Evolutionary conservation across 1,140 invertebrate genomes (phyloP).

Genomic region (Drosophila malerkotliana): DNA sequence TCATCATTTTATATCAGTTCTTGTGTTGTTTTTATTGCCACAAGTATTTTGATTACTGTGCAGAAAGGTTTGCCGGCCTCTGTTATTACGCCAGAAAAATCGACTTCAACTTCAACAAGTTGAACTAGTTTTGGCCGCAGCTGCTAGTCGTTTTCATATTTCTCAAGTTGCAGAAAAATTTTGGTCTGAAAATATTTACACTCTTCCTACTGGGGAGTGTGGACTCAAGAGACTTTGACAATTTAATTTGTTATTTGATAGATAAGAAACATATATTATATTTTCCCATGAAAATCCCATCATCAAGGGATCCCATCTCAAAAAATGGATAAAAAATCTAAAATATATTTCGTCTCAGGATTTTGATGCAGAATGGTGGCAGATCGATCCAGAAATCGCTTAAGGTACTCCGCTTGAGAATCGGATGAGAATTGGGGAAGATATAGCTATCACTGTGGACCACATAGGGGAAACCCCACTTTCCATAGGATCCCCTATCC

Average conservation of each 20-base stretch:
- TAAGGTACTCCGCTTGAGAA: too few relatives aligned
- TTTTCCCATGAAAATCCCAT: too few relatives aligned
- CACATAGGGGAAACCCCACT: too few relatives aligned
- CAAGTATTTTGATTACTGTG: constrained; percentile 73
- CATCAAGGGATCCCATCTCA: too few relatives aligned
- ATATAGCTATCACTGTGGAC: too few relatives aligned
- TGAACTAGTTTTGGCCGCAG: constrained; percentile 74
- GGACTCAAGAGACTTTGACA: too few relatives aligned
- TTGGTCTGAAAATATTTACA: constrained; percentile 4
- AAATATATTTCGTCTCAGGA: too few relatives aligned
- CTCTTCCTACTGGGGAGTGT: constrained; percentile 21
- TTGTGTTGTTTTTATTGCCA: constrained; percentile 73
- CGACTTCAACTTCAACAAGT: constrained; percentile 58
- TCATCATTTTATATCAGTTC: constrained; percentile 55
- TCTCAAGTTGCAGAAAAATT: constrained; percentile 41
- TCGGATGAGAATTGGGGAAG: too few relatives aligned
- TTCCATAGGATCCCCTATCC: too few relatives aligned
- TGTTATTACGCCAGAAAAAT: constrained; percentile 32
- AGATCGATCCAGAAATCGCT: too few relatives aligned
- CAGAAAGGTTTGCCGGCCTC: constrained; percentile 15
- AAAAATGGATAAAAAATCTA: too few relatives aligned
- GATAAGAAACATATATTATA: not conserved
- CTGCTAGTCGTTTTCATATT: constrained; percentile 56
- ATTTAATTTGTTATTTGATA: not conserved
- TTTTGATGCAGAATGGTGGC: too few relatives aligned